A percentile compares a stretch with the other conserved stretches of the same genome.
phyloP scores from a whole-genome alignment of 2,113 vertebrate species.

The Chaetodon auriga region DNA sequence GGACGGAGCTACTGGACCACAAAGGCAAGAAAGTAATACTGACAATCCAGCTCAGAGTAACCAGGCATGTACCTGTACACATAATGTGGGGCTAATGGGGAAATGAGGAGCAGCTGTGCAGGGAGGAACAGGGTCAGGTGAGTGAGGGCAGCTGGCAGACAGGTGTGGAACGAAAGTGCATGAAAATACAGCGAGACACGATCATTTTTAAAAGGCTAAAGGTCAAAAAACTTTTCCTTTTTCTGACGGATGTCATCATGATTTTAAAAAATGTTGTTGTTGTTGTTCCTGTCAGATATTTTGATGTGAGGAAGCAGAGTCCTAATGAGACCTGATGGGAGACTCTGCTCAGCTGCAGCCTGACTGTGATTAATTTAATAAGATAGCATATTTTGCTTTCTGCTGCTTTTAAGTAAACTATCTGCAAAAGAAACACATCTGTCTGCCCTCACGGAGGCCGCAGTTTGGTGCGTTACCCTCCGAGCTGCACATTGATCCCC shows the following conservation, averaged over 20 bases:
- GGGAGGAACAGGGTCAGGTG: background rate
- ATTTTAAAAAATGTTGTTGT: no score
- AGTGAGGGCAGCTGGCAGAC: background rate
- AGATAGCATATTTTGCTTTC: background rate
- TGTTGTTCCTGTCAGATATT: no score
- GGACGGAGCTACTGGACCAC: background rate
- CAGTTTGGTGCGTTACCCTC: background rate
- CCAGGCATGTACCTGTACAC: background rate
- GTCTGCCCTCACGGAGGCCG: background rate
- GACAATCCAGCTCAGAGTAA: background rate
- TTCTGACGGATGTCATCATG: background rate
- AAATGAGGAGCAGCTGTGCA: background rate
- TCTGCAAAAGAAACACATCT: background rate
- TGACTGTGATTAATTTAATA: background rate
- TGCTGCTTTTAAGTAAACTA: background rate
- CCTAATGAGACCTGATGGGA: background rate
- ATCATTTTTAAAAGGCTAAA: background rate
- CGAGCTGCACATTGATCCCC: background rate
- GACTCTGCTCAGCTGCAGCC: background rate
- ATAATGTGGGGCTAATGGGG: background rate
- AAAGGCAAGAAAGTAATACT: background rate
- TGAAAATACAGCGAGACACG: no score
- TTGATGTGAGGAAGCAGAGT: background rate
- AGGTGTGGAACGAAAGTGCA: background rate
- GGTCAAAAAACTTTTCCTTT: background rate